Evolutionary conservation across 2,113 vertebrate species (phyloP), one percentile per base, ranked within the genome.

Genomic region (Pomatorhinus ruficollis): DNA sequence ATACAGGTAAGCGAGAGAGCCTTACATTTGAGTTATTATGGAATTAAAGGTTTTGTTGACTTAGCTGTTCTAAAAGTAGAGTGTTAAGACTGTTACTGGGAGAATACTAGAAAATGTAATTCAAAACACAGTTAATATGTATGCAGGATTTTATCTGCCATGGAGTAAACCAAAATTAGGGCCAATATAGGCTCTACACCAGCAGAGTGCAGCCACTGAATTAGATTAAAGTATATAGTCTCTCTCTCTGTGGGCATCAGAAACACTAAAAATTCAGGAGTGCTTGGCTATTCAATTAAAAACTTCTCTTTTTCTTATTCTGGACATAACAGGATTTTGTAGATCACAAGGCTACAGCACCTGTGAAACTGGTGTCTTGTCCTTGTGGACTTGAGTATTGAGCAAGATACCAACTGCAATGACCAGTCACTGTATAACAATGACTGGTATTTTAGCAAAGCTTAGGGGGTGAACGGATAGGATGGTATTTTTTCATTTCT

Each of bases 21-120:
- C 23, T 65, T 63, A 33, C 35, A 23, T 63, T 65, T 49, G 40
- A 81, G 28, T 90, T 70, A 52, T 30, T 61, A n/a, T 17, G 33
- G 68, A 83, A 57, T 68, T 80, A 83, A 89, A 66, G 15, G 15
- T 63, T 95, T 78, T 74, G 40, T 56, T 92, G 56, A 64, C 37
- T 59, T 91, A 77, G 30, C n/a, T 89, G 4, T 89, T 91, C 23
- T 44, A 66, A 66, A 79, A 93, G 5, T 57, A 69, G 30, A 81
- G 10, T 45, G 50, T 83, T 69, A 74, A 49, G 75, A 44, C 21
- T 57, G 19, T 53, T 90, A 53, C 14, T 82, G 60, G 60, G 85
- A 91, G 76, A 84, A 78, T 69, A 63, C 15, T 84, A 82, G 81
- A 70, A 95, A 93, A 87, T 70, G 21, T 83, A 66, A 87, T 72